These are phyloP conservation scores for Bombus vancouverensis DNA, from an alignment of 1,140 invertebrate genomes.

Conservation along the genomic window DNA sequence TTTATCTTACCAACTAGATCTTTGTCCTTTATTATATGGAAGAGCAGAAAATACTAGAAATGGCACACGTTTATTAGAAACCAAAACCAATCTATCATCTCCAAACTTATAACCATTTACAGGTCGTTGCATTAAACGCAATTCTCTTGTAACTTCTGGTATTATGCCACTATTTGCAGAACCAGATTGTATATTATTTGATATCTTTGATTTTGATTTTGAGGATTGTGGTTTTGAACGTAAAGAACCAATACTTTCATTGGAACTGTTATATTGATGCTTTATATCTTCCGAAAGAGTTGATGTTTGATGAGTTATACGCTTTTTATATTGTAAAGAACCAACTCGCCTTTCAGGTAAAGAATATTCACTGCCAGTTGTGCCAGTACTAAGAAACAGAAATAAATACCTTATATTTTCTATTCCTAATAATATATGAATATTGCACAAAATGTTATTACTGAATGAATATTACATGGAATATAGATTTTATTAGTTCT, in stretches of 20 bases:
- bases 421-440: background rate
- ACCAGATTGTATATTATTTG: slow-evolving; percentile 71
- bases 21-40: slow-evolving; percentile 89
- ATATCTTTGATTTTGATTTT: slow-evolving; percentile 73
- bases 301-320: slow-evolving; percentile 83
- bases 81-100: slow-evolving; percentile 90
- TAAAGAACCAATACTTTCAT: slow-evolving; percentile 86
- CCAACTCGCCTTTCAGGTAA: slow-evolving; percentile 83
- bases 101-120: slow-evolving; percentile 86
- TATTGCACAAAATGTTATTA: background rate
- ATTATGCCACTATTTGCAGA: slow-evolving; percentile 77
- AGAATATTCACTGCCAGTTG: slow-evolving; percentile 84
- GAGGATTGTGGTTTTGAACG: slow-evolving; percentile 76
- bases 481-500: slow-evolving; percentile 7
- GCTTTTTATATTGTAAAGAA: slow-evolving; percentile 82
- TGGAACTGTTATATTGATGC: slow-evolving; percentile 88
- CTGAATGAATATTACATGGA: no score
- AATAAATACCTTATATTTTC: background rate
- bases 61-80: slow-evolving; percentile 88
- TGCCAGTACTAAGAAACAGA: slow-evolving; percentile 83
- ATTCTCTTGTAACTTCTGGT: slow-evolving; percentile 78
- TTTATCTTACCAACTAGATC: slow-evolving; percentile 84
- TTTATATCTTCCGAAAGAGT: slow-evolving; percentile 83
- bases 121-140: slow-evolving; percentile 81
- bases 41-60: slow-evolving; percentile 92